A percentile compares a stretch with the other conserved stretches of the same genome.
These are phyloP conservation scores for Pollenia angustigena DNA, from an alignment of 2,888 invertebrate genomes.

Conservation along the genomic window DNA sequence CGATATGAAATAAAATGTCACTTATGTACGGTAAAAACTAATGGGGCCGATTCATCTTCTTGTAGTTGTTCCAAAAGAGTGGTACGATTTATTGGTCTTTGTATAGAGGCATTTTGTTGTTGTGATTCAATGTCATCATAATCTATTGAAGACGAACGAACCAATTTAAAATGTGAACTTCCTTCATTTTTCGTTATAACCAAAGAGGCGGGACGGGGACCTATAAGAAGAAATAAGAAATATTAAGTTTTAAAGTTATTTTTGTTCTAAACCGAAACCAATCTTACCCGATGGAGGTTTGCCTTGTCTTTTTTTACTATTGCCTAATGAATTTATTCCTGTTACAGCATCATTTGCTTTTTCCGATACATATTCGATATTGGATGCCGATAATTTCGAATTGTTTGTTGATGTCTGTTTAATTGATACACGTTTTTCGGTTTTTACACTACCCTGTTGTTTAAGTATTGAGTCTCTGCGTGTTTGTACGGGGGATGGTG, in stretches of 20 bases:
- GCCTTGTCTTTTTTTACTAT: constrained; percentile 74
- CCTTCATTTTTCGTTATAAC: constrained; percentile 82
- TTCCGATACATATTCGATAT: constrained; percentile 83
- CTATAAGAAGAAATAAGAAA: constrained; percentile 73
- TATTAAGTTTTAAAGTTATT: background rate
- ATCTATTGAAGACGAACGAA: constrained; percentile 83
- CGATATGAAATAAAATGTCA: constrained; percentile 73
- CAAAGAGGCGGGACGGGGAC: constrained; percentile 83
- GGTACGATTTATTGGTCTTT: constrained; percentile 74
- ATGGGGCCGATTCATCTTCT: constrained; percentile 83
- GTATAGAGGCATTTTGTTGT: constrained; percentile 75
- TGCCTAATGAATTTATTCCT: constrained; percentile 26
- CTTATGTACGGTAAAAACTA: constrained; percentile 82
- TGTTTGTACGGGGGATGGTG: constrained; percentile 78
- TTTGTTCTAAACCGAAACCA: background rate
- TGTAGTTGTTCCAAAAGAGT: constrained; percentile 78
- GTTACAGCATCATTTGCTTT: constrained; percentile 72
- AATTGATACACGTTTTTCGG: constrained; percentile 84
- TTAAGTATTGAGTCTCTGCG: constrained; percentile 84
- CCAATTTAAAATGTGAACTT: constrained; percentile 82
- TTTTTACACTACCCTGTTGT: constrained; percentile 81
- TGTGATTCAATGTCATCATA: constrained; percentile 84
- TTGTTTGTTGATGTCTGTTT: constrained; percentile 75
- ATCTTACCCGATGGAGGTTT: constrained; percentile 80
- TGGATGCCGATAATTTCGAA: constrained; percentile 74